These are phyloP conservation scores for Clostera curtula DNA, from an alignment of 2,888 invertebrate species.

Conservation along the genomic window DNA sequence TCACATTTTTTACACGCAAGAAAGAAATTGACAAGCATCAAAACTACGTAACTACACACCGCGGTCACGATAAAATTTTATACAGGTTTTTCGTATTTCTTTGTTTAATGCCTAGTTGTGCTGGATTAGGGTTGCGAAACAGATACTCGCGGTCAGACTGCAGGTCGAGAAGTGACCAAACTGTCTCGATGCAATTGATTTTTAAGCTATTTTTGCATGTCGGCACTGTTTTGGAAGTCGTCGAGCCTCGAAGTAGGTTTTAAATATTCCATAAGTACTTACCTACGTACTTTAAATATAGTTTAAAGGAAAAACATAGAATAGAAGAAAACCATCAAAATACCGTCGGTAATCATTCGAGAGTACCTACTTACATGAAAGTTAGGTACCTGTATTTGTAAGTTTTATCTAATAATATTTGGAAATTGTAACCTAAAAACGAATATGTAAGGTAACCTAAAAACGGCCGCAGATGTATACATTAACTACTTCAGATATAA, in stretches of 20 bases:
- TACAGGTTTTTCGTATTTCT: slow-evolving; percentile 11
- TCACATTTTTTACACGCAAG: slow-evolving; percentile 36
- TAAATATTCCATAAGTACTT: too few relatives aligned
- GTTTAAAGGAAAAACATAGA: background rate
- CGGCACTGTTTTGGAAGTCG: slow-evolving; percentile 43
- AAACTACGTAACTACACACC: slow-evolving; percentile 16
- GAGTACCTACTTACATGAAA: too few relatives aligned
- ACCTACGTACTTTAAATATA: too few relatives aligned
- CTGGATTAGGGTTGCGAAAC: slow-evolving; percentile 36
- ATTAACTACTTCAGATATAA: too few relatives aligned
- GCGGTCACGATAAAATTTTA: slow-evolving; percentile 13
- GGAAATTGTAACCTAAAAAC: too few relatives aligned
- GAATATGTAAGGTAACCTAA: too few relatives aligned
- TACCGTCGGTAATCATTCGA: too few relatives aligned
- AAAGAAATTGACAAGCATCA: slow-evolving; percentile 25
- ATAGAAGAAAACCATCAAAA: too few relatives aligned
- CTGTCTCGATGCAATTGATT: slow-evolving; percentile 59
- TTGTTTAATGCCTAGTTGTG: background rate
- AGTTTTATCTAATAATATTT: too few relatives aligned
- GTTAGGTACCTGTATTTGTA: too few relatives aligned
- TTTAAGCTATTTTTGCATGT: slow-evolving; percentile 63
- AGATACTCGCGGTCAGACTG: slow-evolving; percentile 48
- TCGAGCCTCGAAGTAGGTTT: slow-evolving; percentile 16
- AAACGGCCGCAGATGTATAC: too few relatives aligned
- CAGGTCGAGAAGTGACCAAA: slow-evolving; percentile 39